Conservation (phyloP, 2,113 vertebrate species). For the Notothenia rossii region DNA sequence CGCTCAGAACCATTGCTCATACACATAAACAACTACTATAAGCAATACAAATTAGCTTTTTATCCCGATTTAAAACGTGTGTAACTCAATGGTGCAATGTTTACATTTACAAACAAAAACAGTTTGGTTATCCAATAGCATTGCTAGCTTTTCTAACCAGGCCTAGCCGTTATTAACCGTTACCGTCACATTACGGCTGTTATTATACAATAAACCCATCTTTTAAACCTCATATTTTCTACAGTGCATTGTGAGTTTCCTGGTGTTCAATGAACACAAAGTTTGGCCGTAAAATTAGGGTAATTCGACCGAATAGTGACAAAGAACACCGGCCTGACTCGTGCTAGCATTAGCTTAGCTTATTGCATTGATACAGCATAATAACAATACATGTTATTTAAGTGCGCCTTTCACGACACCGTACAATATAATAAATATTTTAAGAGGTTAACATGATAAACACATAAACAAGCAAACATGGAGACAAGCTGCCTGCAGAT, state of each 20-base stretch:
- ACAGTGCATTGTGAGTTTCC: accelerated
- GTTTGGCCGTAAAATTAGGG: neutral
- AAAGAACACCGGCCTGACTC: conserved; percentile 17
- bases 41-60: accelerated
- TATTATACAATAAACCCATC: neutral
- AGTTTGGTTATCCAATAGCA: conserved; percentile 22
- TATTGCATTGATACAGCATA: conserved; percentile 34
- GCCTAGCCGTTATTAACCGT: conserved; percentile 50
- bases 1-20: neutral
- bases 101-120: conserved; percentile 28
- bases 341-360: neutral
- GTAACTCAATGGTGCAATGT: neutral
- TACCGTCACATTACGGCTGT: neutral
- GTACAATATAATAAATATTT: too few species aligned
- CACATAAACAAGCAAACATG: too few species aligned
- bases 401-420: too few species aligned
- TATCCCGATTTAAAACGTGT: too few species aligned
- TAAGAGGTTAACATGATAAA: too few species aligned
- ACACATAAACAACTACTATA: neutral
- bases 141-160: conserved; percentile 37
- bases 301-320: neutral
- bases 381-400: neutral
- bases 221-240: neutral
- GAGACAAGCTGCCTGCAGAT: too few species aligned
- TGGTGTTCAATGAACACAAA: too few species aligned